Conservation (phyloP, 2,888 invertebrate genomes). For the Crematogaster levior region DNA sequence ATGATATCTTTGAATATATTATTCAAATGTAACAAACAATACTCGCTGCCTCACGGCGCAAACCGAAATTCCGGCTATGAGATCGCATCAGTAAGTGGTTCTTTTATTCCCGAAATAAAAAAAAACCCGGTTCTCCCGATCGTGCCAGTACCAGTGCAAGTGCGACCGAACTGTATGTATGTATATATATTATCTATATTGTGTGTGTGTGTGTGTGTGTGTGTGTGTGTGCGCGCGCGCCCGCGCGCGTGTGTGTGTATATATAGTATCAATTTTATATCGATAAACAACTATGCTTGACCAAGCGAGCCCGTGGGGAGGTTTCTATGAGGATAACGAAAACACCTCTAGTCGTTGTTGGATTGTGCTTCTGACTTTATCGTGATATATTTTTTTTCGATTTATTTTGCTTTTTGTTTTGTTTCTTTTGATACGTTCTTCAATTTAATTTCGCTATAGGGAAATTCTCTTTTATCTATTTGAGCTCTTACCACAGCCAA, state of each 20-base stretch:
- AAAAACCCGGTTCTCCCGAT: conserved; percentile 39
- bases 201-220: too few species aligned
- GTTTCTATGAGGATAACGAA: conserved; percentile 43
- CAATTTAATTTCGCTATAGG: conserved; percentile 25
- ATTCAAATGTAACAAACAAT: conserved; percentile 13
- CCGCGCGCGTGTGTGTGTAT: not conserved
- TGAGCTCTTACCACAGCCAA: conserved; percentile 1
- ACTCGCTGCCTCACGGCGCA: not conserved
- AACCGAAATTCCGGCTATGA: conserved; percentile 16
- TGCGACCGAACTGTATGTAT: conserved; percentile 11
- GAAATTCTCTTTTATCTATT: not conserved
- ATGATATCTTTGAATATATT: conserved; percentile 23
- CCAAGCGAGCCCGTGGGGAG: conserved; percentile 59
- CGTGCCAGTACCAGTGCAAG: conserved; percentile 44
- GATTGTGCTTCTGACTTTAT: conserved; percentile 25
- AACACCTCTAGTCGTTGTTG: conserved; percentile 25
- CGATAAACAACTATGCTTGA: conserved; percentile 65
- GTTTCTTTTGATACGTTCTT: not conserved
- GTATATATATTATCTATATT: not conserved
- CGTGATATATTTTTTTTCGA: not conserved
- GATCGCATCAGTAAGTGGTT: conserved; percentile 37
- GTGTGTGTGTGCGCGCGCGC: too few species aligned
- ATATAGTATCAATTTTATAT: conserved; percentile 68
- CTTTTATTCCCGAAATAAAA: conserved; percentile 62
- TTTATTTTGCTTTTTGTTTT: conserved; percentile 3